Evolutionary conservation across 2,113 vertebrate species (phyloP), one percentile per base, ranked within the genome.

Genomic region (Myotis lucifugus): DNA sequence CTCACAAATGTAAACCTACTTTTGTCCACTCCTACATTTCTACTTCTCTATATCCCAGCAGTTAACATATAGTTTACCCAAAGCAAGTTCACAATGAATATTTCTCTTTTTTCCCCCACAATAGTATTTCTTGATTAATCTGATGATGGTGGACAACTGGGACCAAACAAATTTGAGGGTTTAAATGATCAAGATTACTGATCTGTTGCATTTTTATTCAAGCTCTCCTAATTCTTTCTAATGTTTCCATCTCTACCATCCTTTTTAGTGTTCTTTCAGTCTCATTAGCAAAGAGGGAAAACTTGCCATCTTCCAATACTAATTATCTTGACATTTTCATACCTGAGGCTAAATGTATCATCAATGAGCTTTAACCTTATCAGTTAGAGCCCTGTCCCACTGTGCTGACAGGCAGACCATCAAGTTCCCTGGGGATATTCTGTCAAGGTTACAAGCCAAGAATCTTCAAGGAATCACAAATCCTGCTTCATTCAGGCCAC

Each of bases 251-350:
- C 19, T 73, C n/a, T 66, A 90, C 50, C 14, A 61, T 88, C 27
- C 29, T 76, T 56, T 54, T 64, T 50, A 70, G 67, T 74, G 34
- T 88, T 78, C 64, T 88, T 81, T 90, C 34, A 50, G 59, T 74
- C 84, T 96, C 93, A 74, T 94, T 78, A 95, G 61, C 6, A 84
- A 73, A 78, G 79, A 56, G 50, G 54, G 78, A 85, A 95, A 88
- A 73, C 34, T 69, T 85, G 23, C 42, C n/a, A 76, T 52, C 42
- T 76, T 32, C 17, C 21, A 91, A 34, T 76, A 95, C 69, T 96
- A 96, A 95, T 91, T 86, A 91, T 67, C 64, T 48, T 91, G 88
- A 96, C 79, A 86, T 96, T 96, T 96, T 92, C 66, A 50, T 82
- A 93, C 37, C 27, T 32, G 61, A 93, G 50, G 94, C 83, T 89